Evolutionary conservation across 64 coral and sea anemone genomes (phyloP).

Genomic region (Stichodactyla helianthus): DNA sequence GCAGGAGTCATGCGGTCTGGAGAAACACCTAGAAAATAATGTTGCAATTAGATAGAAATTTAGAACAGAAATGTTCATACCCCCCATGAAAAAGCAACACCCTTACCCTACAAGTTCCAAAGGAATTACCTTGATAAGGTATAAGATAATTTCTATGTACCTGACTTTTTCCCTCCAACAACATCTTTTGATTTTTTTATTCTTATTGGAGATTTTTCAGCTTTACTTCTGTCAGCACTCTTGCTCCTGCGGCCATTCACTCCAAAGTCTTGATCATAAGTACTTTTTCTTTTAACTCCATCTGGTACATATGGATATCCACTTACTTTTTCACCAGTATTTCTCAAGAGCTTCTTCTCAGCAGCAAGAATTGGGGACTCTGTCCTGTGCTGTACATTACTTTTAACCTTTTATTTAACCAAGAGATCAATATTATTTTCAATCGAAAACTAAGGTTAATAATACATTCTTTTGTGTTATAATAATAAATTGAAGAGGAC

Average conservation of each 20-base stretch:
- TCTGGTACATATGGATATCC: slow-evolving; percentile 66
- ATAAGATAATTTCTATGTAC: background rate
- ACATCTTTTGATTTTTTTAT: slow-evolving; percentile 19
- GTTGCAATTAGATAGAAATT: background rate
- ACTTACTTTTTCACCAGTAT: slow-evolving; percentile 4
- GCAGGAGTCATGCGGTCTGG: slow-evolving; percentile 76
- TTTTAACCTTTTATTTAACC: slow-evolving; percentile 5
- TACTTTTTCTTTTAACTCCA: slow-evolving; percentile 84
- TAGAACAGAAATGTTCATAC: background rate
- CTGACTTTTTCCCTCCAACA: slow-evolving; percentile 41
- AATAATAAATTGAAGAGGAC: too few relatives aligned
- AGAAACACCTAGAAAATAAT: slow-evolving; percentile 31
- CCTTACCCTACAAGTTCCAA: background rate
- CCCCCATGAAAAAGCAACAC: background rate
- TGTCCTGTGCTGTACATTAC: slow-evolving; percentile 5
- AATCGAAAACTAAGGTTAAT: too few relatives aligned
- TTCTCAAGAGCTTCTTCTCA: slow-evolving; percentile 64
- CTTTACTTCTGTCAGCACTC: slow-evolving; percentile 34
- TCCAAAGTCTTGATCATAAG: slow-evolving; percentile 75
- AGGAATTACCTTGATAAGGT: background rate
- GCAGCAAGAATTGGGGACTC: slow-evolving; percentile 74
- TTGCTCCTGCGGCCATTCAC: slow-evolving; percentile 45
- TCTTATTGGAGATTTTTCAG: slow-evolving; percentile 8
- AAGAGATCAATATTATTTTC: background rate
- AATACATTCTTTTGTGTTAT: background rate